A percentile compares a stretch with the other conserved stretches of the same genome.
Evolutionary conservation across 2,113 vertebrate genomes (phyloP).

Genomic region (Haemorhous mexicanus): DNA sequence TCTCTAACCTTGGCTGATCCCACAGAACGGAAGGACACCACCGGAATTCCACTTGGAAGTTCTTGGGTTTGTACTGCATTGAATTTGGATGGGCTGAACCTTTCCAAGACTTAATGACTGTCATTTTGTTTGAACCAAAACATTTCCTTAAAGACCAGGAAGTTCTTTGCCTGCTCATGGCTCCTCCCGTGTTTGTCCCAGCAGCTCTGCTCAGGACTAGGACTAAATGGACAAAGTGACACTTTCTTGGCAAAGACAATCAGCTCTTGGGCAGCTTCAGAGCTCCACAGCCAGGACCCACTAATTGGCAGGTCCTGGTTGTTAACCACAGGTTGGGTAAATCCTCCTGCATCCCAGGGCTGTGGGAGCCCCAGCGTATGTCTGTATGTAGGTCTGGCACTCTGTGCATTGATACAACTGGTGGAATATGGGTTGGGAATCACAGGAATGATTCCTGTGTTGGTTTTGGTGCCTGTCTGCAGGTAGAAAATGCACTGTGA

Average conservation of each 20-base stretch:
- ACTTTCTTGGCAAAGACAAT: background rate
- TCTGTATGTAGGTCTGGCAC: fast-evolving
- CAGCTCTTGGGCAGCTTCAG: background rate
- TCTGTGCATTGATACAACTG: fast-evolving
- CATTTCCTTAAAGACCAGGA: background rate
- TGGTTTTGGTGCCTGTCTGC: background rate
- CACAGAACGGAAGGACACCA: background rate
- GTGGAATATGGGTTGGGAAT: background rate
- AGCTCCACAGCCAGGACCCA: background rate
- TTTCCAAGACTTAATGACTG: background rate
- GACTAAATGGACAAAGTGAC: background rate
- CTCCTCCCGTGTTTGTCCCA: background rate
- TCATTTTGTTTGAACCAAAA: background rate
- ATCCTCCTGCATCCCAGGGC: background rate
- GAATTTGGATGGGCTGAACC: background rate
- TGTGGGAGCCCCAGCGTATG: fast-evolving
- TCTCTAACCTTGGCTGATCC: background rate
- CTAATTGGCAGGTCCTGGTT: background rate
- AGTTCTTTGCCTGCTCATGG: background rate
- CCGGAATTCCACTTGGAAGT: background rate
- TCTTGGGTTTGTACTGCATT: background rate
- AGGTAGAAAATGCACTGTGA: fast-evolving
- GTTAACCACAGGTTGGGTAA: fast-evolving
- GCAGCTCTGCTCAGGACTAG: background rate
- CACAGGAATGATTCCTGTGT: background rate